Percentiles rank a stretch among this genome's conserved stretches.
phyloP scores from a whole-genome alignment of 2,113 vertebrate genomes.

The Hirundichthys speculiger region DNA sequence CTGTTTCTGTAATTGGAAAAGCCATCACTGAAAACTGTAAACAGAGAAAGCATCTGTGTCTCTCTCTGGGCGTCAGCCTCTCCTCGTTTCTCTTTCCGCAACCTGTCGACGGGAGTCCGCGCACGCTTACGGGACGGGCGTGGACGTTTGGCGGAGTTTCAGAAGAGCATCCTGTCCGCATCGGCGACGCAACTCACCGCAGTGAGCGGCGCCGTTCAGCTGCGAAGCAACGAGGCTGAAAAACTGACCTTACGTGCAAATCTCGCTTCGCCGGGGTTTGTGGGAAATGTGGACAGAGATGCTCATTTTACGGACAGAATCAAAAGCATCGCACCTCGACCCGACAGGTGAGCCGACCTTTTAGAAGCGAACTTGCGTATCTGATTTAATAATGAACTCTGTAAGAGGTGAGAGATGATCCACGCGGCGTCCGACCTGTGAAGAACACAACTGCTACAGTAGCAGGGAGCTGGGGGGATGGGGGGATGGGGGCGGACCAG shows the following conservation, averaged over 20 bases:
- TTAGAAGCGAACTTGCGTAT: constrained; percentile 60
- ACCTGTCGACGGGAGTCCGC: constrained; percentile 55
- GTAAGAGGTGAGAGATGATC: constrained; percentile 35
- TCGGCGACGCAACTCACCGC: constrained; percentile 36
- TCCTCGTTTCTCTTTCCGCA: constrained; percentile 35
- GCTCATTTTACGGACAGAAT: constrained; percentile 49
- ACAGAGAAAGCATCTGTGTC: constrained; percentile 64
- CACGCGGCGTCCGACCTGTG: constrained; percentile 51
- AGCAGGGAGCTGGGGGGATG: constrained; percentile 14
- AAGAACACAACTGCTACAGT: constrained; percentile 62
- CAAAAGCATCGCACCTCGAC: constrained; percentile 38
- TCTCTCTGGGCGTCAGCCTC: constrained; percentile 44
- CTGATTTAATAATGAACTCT: constrained; percentile 70
- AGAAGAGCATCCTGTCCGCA: constrained; percentile 35
- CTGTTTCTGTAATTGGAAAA: constrained; percentile 72
- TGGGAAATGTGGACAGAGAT: constrained; percentile 28
- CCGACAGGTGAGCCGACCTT: constrained; percentile 72
- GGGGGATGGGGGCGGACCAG: too few relatives aligned
- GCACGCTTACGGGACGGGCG: constrained; percentile 42
- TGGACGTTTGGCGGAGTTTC: constrained; percentile 28
- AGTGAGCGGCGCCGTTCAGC: constrained; percentile 49
- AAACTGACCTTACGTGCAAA: constrained; percentile 57
- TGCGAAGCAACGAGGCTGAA: constrained; percentile 47
- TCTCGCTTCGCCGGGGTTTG: constrained; percentile 16
- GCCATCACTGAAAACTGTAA: constrained; percentile 58